Conservation (phyloP, 1,140 invertebrate genomes). For the Aleiodes sp. region DNA sequence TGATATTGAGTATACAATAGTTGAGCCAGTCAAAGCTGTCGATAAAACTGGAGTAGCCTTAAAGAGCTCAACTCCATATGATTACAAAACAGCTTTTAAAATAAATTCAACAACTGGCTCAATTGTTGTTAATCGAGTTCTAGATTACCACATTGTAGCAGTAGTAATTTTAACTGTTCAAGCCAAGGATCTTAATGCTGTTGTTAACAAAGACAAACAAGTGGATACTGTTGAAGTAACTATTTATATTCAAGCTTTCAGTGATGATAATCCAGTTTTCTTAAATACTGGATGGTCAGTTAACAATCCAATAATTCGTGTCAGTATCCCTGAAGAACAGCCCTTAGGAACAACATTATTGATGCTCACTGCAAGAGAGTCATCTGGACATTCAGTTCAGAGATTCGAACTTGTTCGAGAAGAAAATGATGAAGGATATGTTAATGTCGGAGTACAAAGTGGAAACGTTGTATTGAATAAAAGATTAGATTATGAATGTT, state of each 20-base stretch:
- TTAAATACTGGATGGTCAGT: slow-evolving; percentile 75
- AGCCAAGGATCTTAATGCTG: slow-evolving; percentile 77
- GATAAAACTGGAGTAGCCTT: slow-evolving; percentile 80
- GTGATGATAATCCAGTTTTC: slow-evolving; percentile 82
- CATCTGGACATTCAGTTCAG: slow-evolving; percentile 72
- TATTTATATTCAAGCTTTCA: slow-evolving; percentile 82
- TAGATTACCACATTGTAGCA: slow-evolving; percentile 83
- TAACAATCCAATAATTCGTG: slow-evolving; percentile 73
- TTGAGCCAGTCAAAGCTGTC: slow-evolving; percentile 75
- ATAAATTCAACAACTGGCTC: slow-evolving; percentile 77
- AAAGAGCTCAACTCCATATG: slow-evolving; percentile 70
- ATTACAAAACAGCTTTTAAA: slow-evolving; percentile 75
- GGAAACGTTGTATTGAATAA: slow-evolving; percentile 78
- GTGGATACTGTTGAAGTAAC: slow-evolving; percentile 76
- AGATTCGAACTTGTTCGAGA: slow-evolving; percentile 69
- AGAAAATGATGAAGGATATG: slow-evolving; percentile 58
- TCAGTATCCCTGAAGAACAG: slow-evolving; percentile 80
- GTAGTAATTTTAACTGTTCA: slow-evolving; percentile 81
- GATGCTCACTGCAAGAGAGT: slow-evolving; percentile 79
- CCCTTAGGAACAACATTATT: slow-evolving; percentile 79
- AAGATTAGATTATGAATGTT: slow-evolving; percentile 78
- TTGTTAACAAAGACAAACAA: slow-evolving; percentile 74
- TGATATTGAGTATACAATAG: slow-evolving; percentile 74
- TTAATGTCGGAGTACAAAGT: slow-evolving; percentile 73
- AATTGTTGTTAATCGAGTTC: slow-evolving; percentile 74